Conservation (phyloP, 2,797 vertebrate species). For the Sternarchorhynchus goeldii region DNA sequence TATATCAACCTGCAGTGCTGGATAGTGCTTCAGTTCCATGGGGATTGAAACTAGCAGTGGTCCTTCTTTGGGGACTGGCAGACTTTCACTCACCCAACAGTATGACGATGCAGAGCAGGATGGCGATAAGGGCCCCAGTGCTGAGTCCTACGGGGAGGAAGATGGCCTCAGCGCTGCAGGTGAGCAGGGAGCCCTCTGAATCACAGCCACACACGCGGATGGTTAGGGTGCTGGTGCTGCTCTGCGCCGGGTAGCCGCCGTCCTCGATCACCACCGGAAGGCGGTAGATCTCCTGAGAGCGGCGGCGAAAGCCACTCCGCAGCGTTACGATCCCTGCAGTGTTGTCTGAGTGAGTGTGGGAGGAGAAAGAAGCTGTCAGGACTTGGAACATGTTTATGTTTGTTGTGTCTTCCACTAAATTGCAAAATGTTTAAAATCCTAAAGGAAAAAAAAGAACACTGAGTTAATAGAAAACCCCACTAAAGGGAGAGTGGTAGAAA, state of each 20-base stretch:
- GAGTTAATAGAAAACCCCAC: too few relatives aligned
- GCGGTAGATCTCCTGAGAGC: conserved; percentile 87
- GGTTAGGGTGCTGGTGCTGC: conserved; percentile 94
- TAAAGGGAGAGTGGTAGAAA: too few relatives aligned
- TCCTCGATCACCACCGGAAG: conserved; percentile 92
- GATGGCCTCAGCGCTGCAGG: conserved; percentile 93
- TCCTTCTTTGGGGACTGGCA: conserved; percentile 1
- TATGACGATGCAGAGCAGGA: conserved; percentile 92
- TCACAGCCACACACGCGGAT: conserved; percentile 94
- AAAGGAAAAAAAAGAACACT: not conserved
- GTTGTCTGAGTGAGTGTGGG: conserved; percentile 80
- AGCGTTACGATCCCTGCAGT: conserved; percentile 91
- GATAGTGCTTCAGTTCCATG: not conserved
- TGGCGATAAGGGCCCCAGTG: conserved; percentile 94
- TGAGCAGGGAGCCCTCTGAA: conserved; percentile 87
- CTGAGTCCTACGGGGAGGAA: conserved; percentile 96
- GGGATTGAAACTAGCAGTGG: not conserved
- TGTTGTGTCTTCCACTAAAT: not conserved
- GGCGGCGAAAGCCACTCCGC: conserved; percentile 87
- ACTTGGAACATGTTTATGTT: conserved; percentile 33
- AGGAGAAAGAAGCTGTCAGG: conserved; percentile 39
- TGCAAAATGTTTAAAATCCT: conserved; percentile 2
- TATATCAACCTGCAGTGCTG: not conserved
- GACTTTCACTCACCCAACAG: conserved; percentile 84
- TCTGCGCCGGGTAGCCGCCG: conserved; percentile 91